Evolutionary conservation across 1,140 invertebrate genomes (phyloP), one percentile per base, ranked within the genome.

Genomic region (Drosophila ironensis): DNA sequence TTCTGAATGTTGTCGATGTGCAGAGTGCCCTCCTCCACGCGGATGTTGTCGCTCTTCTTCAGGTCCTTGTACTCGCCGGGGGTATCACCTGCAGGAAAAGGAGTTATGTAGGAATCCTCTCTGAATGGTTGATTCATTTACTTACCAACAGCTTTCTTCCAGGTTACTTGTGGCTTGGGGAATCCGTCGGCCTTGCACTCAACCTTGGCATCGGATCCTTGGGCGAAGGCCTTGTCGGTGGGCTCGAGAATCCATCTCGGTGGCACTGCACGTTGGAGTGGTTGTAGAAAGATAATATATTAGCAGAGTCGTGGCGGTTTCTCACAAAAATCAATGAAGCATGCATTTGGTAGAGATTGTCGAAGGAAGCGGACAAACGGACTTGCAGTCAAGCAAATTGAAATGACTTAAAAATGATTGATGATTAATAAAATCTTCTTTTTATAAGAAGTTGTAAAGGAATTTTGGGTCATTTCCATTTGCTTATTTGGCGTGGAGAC

Each of bases 171-270:
- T 45, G 97, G 97, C 91, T 95, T 95, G 19, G 97, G 98, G 91
- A 97, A 98, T 64, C 98, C 97, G 91, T 97, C 96, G 86, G 97
- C 96, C 93, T 97, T 97, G 91, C 97, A 99, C 93, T 98, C 96
- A 72, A 98, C 94, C 88, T 96, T 94, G 53, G 97, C 97, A 91
- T 97, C 95, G 72, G 96, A 96, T 45, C 96, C 96, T 91, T 98
- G 95, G 73, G 97, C 96, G 91, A 98, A 98, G 88, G 96, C 96
- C 91, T 98, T 97, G 89, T 98, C 97, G 77, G 96, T 96, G 12
- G 98, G 98, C 91, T 98, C 97, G 75, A 97, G 92, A 88, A 98
- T 97, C 97, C 98, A 99, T 90, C 97, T 95, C 59, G 98, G 97
- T 69, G 97, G 97, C 78, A 99, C 97, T 98, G 30, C 30, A 33